Conservation (phyloP, 2,888 invertebrate genomes). For the Holacanthella duospinosa region DNA sequence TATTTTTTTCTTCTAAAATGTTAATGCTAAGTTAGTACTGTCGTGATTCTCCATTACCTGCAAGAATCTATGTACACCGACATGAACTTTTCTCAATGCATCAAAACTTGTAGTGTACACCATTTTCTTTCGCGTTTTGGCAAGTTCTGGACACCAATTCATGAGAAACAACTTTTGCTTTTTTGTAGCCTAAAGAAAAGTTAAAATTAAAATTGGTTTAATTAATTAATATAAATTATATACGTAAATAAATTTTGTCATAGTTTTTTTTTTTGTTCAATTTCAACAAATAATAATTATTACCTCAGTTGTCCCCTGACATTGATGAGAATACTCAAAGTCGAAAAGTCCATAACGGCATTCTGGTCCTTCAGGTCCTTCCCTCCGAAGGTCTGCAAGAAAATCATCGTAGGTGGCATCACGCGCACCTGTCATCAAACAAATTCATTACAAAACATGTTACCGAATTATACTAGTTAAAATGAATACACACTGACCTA, state of each 20-base stretch:
- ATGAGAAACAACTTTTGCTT: conserved; percentile 96
- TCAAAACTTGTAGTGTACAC: conserved; percentile 88
- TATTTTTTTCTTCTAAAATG: too few species aligned
- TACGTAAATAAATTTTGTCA: conserved; percentile 70
- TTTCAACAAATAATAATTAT: conserved; percentile 53
- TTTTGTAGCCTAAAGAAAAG: conserved; percentile 61
- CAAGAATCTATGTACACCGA: conserved; percentile 93
- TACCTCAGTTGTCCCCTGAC: conserved; percentile 86
- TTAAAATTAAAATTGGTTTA: conserved; percentile 9
- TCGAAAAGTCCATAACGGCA: conserved; percentile 98
- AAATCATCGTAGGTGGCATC: conserved; percentile 89
- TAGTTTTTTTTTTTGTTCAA: conserved; percentile 98
- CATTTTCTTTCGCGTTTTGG: conserved; percentile 77
- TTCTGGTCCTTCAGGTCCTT: conserved; percentile 82
- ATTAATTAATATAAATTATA: background rate
- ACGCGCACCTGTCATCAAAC: conserved; percentile 48
- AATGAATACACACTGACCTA: conserved; percentile 49
- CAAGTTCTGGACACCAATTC: conserved; percentile 98
- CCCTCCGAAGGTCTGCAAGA: conserved; percentile 80
- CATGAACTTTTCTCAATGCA: conserved; percentile 91
- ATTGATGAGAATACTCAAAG: conserved; percentile 95
- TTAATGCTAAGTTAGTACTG: too few species aligned
- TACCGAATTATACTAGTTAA: background rate
- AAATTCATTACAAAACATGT: conserved; percentile 5
- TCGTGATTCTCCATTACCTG: too few species aligned